Evolutionary conservation across 2,888 invertebrate species (phyloP).

Genomic region (Eutolmus rufibarbis): DNA sequence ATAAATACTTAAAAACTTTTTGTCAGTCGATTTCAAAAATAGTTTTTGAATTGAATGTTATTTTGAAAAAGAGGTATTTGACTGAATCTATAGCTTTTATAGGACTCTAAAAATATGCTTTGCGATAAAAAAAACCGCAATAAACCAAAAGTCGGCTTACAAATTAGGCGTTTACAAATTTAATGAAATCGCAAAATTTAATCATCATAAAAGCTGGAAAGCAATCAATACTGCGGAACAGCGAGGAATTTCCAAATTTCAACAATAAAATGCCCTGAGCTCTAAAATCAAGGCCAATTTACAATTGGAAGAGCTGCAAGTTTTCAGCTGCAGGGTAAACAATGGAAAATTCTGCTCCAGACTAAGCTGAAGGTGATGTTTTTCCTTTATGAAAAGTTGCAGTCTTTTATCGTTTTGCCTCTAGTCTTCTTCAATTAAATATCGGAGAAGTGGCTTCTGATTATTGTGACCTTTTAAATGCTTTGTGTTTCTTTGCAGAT

Average conservation of each 20-base stretch:
- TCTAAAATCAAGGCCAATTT: background rate
- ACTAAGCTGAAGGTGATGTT: background rate
- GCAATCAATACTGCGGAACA: background rate
- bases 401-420: background rate
- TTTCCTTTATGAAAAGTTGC: background rate
- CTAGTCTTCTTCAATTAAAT: background rate
- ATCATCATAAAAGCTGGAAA: background rate
- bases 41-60: too few relatives aligned
- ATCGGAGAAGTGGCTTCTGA: background rate
- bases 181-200: background rate
- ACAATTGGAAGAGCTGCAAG: background rate
- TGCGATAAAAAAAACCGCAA: background rate
- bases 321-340: background rate
- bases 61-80: too few relatives aligned
- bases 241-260: background rate
- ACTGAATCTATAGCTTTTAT: too few relatives aligned
- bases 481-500: background rate
- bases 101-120: background rate
- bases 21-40: too few relatives aligned
- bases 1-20: too few relatives aligned
- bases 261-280: background rate
- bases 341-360: background rate
- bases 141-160: background rate
- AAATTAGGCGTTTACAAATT: background rate
- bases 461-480: background rate